phyloP scores from a whole-genome alignment of 2,888 invertebrate genomes.

The Noctua janthina region DNA sequence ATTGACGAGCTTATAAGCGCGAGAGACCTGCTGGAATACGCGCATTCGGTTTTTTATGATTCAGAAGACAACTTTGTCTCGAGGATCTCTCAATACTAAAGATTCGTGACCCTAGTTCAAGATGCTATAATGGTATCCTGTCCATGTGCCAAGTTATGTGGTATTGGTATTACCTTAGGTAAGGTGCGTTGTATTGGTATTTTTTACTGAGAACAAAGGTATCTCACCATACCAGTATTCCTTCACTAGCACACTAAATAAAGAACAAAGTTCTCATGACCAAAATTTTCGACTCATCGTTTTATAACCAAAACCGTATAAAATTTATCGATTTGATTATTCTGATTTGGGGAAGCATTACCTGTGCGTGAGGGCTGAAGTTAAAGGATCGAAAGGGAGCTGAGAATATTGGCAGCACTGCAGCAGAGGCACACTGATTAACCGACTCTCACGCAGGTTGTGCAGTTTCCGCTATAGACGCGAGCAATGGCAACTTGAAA shows the following conservation, averaged over 20 bases:
- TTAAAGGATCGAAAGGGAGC: not conserved
- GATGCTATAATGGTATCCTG: not conserved
- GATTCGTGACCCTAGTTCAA: constrained; percentile 5
- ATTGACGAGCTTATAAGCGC: too few relatives aligned
- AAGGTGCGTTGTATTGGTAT: constrained; percentile 18
- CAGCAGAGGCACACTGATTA: not conserved
- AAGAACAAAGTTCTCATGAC: not conserved
- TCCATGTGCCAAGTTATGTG: constrained; percentile 18
- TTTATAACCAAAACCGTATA: too few relatives aligned
- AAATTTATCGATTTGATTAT: too few relatives aligned
- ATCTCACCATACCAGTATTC: too few relatives aligned
- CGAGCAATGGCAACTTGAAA: too few relatives aligned
- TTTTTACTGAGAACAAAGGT: not conserved
- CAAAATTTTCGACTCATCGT: not conserved
- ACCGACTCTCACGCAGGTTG: too few relatives aligned
- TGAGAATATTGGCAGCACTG: not conserved
- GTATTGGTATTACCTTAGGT: not conserved
- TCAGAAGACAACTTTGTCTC: too few relatives aligned
- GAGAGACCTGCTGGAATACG: too few relatives aligned
- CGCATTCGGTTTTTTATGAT: too few relatives aligned
- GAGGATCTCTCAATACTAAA: too few relatives aligned
- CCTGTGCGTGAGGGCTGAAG: not conserved
- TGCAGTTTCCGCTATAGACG: too few relatives aligned
- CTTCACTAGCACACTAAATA: too few relatives aligned
- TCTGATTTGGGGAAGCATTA: not conserved